Conservation (phyloP, 2,888 invertebrate genomes). For the Pristionchus japonicus region DNA sequence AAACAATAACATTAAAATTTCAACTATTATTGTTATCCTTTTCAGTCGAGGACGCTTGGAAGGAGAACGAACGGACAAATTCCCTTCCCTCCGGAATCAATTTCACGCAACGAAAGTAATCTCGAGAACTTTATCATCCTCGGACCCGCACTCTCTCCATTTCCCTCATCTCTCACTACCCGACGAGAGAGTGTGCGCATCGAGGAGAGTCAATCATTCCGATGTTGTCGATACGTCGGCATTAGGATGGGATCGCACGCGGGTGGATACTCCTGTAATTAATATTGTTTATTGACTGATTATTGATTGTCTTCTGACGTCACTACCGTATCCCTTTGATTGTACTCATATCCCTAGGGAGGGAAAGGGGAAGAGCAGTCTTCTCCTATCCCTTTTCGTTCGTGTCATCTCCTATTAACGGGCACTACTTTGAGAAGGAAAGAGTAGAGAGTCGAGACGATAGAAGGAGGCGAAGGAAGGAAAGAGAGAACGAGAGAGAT, state of each 20-base stretch:
- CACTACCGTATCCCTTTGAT: conserved; percentile 31
- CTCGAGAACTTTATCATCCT: not conserved
- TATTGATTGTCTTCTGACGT: not conserved
- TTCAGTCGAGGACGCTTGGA: conserved; percentile 48
- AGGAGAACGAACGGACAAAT: conserved; percentile 15
- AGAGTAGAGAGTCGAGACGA: conserved; percentile 41
- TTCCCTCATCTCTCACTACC: not conserved
- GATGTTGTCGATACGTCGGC: conserved; percentile 48
- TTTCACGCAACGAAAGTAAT: conserved; percentile 21
- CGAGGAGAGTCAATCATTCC: conserved; percentile 27
- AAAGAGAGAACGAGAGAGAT: conserved; percentile 19
- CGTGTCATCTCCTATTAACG: conserved; percentile 39
- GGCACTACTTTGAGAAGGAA: conserved; percentile 43
- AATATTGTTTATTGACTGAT: not conserved
- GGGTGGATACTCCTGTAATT: conserved; percentile 43
- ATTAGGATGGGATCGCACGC: conserved; percentile 48
- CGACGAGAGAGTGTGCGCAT: not conserved
- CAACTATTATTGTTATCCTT: not conserved
- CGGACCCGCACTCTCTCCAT: not conserved
- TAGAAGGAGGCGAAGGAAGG: conserved; percentile 44
- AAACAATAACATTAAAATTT: not conserved
- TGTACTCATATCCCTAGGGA: conserved; percentile 1
- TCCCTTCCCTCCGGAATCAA: conserved; percentile 26
- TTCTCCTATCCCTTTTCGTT: not conserved
- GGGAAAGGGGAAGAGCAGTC: not conserved